phyloP scores from a whole-genome alignment of 2,888 invertebrate species.

The Oxycera nigricornis region DNA sequence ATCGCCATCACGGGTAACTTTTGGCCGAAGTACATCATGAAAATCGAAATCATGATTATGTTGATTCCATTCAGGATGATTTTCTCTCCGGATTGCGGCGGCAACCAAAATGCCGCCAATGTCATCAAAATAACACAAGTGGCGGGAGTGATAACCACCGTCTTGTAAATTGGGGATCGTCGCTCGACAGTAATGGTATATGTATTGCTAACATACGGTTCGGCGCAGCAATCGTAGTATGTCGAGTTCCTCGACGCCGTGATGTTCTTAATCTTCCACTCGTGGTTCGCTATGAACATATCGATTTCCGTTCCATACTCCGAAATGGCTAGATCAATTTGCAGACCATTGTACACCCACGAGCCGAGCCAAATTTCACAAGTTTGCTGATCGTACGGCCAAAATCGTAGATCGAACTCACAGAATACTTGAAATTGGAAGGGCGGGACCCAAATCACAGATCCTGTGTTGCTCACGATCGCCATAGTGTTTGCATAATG shows the following conservation, averaged over 20 bases:
- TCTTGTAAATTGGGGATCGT: conserved; percentile 68
- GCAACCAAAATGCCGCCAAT: conserved; percentile 70
- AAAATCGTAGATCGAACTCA: conserved; percentile 70
- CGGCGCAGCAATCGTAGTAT: conserved; percentile 66
- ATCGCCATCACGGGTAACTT: conserved; percentile 63
- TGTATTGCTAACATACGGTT: conserved; percentile 66
- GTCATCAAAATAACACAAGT: conserved; percentile 69
- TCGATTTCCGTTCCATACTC: conserved; percentile 50
- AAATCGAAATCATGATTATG: conserved; percentile 68
- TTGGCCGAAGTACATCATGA: conserved; percentile 70
- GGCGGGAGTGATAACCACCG: conserved; percentile 70
- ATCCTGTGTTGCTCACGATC: conserved; percentile 62
- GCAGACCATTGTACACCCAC: conserved; percentile 71
- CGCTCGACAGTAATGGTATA: conserved; percentile 65
- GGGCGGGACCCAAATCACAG: conserved; percentile 72
- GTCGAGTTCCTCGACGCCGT: conserved; percentile 54
- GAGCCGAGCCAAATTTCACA: conserved; percentile 76
- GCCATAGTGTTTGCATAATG: conserved; percentile 68
- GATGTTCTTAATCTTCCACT: conserved; percentile 62
- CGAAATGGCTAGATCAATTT: conserved; percentile 63
- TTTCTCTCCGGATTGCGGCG: conserved; percentile 72
- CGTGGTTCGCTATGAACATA: conserved; percentile 55
- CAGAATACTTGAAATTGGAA: conserved; percentile 72
- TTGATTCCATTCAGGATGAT: conserved; percentile 68
- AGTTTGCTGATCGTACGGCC: conserved; percentile 78